Conservation (phyloP, 2,113 vertebrate species). For the Urocolius indicus region DNA sequence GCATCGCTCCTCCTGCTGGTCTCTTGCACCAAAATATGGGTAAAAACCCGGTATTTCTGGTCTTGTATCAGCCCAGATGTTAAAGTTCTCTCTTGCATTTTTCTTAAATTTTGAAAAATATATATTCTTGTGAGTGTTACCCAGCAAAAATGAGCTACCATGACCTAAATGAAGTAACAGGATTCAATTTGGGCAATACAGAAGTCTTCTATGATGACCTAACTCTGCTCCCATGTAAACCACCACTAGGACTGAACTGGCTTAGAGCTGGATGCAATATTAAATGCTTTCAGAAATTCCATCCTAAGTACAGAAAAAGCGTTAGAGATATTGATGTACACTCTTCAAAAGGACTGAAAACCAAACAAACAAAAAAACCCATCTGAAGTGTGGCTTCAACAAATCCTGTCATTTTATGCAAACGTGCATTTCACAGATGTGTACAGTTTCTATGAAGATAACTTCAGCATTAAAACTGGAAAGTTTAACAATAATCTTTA, state of each 20-base stretch:
- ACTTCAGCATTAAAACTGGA: neutral
- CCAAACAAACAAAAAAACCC: neutral
- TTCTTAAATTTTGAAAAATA: neutral
- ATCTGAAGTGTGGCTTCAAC: neutral
- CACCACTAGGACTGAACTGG: neutral
- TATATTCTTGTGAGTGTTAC: neutral
- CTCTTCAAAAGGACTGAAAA: neutral
- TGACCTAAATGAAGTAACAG: neutral
- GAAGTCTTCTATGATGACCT: neutral
- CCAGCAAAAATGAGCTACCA: neutral
- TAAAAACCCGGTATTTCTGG: neutral
- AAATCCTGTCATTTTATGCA: neutral
- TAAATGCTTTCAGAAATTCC: neutral
- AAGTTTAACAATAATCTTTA: conserved; percentile 1
- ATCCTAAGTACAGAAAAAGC: neutral
- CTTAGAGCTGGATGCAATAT: neutral
- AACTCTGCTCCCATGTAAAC: neutral
- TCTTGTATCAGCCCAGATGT: neutral
- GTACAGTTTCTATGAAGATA: neutral
- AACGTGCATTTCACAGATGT: neutral
- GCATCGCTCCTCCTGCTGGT: neutral
- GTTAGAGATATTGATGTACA: neutral
- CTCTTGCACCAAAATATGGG: neutral
- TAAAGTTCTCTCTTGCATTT: neutral
- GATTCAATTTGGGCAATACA: neutral